Percentiles rank a stretch among this genome's conserved stretches.
These are phyloP conservation scores for Phalacrocorax brasilianus DNA, from an alignment of 2,113 vertebrate species.

Conservation along the genomic window DNA sequence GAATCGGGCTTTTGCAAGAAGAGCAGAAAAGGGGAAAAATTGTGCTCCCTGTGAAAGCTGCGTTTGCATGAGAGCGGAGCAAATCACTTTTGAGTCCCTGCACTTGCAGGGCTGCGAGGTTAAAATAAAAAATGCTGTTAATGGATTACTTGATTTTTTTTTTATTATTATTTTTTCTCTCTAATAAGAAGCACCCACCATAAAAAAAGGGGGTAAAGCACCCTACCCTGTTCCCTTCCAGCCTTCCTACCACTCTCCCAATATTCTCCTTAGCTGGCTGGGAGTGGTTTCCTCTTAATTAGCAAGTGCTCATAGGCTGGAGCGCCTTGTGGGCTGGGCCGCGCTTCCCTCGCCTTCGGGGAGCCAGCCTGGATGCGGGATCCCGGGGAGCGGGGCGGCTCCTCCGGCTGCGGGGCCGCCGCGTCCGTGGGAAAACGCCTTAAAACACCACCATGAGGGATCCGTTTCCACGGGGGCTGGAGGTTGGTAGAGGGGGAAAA, in stretches of 20 bases:
- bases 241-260: neutral
- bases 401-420: neutral
- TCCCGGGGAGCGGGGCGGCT: neutral
- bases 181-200: neutral
- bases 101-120: accelerated
- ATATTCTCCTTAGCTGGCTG: neutral
- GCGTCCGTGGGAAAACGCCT: neutral
- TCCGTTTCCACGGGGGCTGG: conserved; percentile 34
- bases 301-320: conserved; percentile 56
- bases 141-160: neutral
- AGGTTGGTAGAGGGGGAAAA: conserved; percentile 63
- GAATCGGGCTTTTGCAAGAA: neutral
- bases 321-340: conserved; percentile 36
- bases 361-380: neutral
- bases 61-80: accelerated
- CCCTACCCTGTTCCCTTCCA: neutral
- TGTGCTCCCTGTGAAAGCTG: neutral
- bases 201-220: neutral
- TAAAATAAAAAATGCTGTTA: neutral
- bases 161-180: neutral
- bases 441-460: conserved; percentile 35
- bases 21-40: neutral
- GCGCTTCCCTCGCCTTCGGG: neutral
- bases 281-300: conserved; percentile 56
- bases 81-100: accelerated